These are phyloP conservation scores for Aelia acuminata DNA, from an alignment of 2,888 invertebrate genomes.

Conservation along the genomic window DNA sequence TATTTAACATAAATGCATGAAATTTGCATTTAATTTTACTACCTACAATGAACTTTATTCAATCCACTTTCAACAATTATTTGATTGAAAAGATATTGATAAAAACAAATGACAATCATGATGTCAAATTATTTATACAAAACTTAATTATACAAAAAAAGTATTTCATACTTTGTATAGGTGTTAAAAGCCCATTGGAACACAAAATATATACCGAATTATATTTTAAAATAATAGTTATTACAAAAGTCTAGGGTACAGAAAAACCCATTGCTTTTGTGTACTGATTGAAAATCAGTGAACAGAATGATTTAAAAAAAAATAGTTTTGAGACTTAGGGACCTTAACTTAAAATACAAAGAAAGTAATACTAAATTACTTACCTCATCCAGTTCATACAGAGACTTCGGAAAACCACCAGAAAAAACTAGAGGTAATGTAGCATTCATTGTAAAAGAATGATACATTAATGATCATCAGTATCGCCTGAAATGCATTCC, in stretches of 20 bases:
- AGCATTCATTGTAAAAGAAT: constrained; percentile 1
- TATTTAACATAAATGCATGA: too few species aligned
- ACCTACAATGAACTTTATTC: too few species aligned
- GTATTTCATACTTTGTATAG: neutral
- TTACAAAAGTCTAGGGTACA: too few species aligned
- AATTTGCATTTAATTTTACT: too few species aligned
- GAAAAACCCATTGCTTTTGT: too few species aligned
- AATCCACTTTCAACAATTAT: too few species aligned
- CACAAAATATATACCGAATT: neutral
- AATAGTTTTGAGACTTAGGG: neutral
- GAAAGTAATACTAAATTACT: neutral
- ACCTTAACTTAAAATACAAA: neutral
- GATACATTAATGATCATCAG: neutral
- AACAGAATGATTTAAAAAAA: neutral
- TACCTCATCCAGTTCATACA: constrained; percentile 33
- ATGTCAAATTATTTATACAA: neutral
- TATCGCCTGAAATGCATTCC: constrained; percentile 1
- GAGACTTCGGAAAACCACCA: constrained; percentile 38
- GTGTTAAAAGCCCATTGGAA: neutral
- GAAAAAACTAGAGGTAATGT: constrained; percentile 23
- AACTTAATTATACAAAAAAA: neutral
- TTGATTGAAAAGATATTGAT: too few species aligned
- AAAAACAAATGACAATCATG: neutral
- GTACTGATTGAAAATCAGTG: neutral
- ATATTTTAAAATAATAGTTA: neutral